phyloP scores from a whole-genome alignment of 1,140 invertebrate genomes.

The Camponotus pennsylvanicus region DNA sequence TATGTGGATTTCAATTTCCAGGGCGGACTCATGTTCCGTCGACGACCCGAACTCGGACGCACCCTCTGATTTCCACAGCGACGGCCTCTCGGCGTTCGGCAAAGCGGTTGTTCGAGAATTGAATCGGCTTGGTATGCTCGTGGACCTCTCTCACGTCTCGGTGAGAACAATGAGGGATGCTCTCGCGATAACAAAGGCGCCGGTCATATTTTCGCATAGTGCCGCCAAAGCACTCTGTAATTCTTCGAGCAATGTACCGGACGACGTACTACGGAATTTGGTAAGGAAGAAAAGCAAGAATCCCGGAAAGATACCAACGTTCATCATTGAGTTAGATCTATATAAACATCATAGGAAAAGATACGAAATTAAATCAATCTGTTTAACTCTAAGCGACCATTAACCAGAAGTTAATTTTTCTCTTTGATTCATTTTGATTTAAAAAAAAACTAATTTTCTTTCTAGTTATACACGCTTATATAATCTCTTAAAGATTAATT shows the following conservation, averaged over 20 bases:
- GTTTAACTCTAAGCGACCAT: not conserved
- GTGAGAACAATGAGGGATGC: slow-evolving; percentile 94
- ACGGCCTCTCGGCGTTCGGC: slow-evolving; percentile 90
- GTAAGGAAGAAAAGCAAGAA: slow-evolving; percentile 83
- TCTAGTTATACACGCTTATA: not conserved
- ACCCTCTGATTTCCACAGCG: slow-evolving; percentile 87
- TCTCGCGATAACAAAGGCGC: slow-evolving; percentile 93
- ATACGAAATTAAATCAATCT: not conserved
- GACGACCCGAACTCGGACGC: slow-evolving; percentile 85
- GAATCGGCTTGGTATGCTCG: slow-evolving; percentile 97
- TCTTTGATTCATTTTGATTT: not conserved
- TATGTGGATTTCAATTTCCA: slow-evolving; percentile 68
- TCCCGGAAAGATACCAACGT: no score
- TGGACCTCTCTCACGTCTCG: slow-evolving; percentile 96
- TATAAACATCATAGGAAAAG: not conserved
- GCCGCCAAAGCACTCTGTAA: slow-evolving; percentile 95
- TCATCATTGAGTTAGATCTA: no score
- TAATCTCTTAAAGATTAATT: not conserved
- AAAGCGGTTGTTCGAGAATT: slow-evolving; percentile 94
- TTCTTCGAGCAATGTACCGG: slow-evolving; percentile 95
- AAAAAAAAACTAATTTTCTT: not conserved
- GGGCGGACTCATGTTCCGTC: slow-evolving; percentile 86
- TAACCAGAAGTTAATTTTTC: not conserved
- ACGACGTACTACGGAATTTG: slow-evolving; percentile 93
- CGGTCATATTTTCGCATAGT: slow-evolving; percentile 97